Base-by-base conservation (phyloP, 1,140 invertebrate species). In the Drosophila hydei region DNA sequence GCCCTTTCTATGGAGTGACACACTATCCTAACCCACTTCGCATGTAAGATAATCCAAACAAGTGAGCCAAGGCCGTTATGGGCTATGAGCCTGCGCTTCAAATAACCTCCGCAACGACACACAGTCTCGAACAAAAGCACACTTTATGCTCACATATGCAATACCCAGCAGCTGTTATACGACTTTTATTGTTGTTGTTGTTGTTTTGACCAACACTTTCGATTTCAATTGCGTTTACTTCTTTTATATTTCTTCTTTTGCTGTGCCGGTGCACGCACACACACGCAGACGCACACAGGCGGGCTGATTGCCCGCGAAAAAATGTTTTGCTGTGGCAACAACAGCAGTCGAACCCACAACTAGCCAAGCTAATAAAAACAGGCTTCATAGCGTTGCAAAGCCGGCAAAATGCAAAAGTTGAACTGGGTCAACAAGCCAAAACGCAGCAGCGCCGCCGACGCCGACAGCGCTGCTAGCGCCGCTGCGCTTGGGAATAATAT, bases 341-440 rank as follows among this genome's bases (percentile, higher is more conserved):
- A 21, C 60, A 23, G 51, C 56, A 59, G 71, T 45, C 67, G 72
- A 71, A 58, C 60, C 59, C 59, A 63, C 68, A 64, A 54, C 83
- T 83, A 73, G 72, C 68, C 63, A 71, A 78, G 83, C 83, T 88
- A 88, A 88, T 88, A 83, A 88, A 88, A 88, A 88, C 79, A 79
- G 83, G 83, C 83, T 88, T 76, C 62, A 52, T 45, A 59, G 67
- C 68, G 73, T 59, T 62, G 59, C 62, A 61, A 68, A 69, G 87
- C 87, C 87, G 87, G 87, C 87, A 89, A 89, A 88, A 89, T 89
- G 80, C 80, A 89, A 90, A 90, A 90, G 80, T 89, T 89, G 87
- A 90, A 90, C 87, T 90, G 72, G 87, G 87, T 90, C 87, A 90
- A 90, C 87, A 81, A 90, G 87, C 87, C 87, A 90, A 90, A 87